Evolutionary conservation across 2,888 invertebrate genomes (phyloP), one percentile per base, ranked within the genome.

Genomic region (Creontiades dilutus): DNA sequence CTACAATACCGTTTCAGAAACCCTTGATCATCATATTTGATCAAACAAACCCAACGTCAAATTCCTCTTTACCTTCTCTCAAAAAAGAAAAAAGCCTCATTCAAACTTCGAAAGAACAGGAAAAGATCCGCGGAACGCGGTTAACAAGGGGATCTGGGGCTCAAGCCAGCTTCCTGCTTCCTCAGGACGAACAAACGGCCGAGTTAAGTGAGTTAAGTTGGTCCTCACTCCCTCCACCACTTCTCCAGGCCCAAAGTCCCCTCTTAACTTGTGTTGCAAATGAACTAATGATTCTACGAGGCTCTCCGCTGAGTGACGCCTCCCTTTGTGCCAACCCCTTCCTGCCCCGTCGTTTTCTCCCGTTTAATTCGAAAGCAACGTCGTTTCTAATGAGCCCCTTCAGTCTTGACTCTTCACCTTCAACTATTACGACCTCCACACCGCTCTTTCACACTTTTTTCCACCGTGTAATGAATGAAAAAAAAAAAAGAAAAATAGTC

Each of bases 211-310:
- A 68, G 23, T 68, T 68, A 68, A 68, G 68, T 57, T 57, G 57
- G 57, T n/a, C 19, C 57, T n/a, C 57, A n/a, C 57, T 5, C n/a
- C 5, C 19, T 23, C 23, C 13, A 0, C n/a, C 61, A 1, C 16
- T 16, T 16, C 16, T 11, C 11, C 16, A 16, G 13, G 11, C 52
- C 52, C 52, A 14, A 13, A 52, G 16, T 13, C 16, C 52, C 68
- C 68, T 68, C 23, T 68, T 68, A 68, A 68, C 68, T 68, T 68
- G 68, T 68, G 68, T 68, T 68, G 68, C 68, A 68, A 68, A 68
- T 68, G 68, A 68, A 68, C 68, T 68, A 68, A 68, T 68, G 68
- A 68, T 68, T 68, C 68, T 23, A 19, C 23, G 68, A 12, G 23
- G 23, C 68, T 12, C 23, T 68, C 23, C 23, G 23, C 19, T 19